Evolutionary conservation across 2,113 vertebrate genomes (phyloP).

Genomic region (Spheniscus mendiculus): DNA sequence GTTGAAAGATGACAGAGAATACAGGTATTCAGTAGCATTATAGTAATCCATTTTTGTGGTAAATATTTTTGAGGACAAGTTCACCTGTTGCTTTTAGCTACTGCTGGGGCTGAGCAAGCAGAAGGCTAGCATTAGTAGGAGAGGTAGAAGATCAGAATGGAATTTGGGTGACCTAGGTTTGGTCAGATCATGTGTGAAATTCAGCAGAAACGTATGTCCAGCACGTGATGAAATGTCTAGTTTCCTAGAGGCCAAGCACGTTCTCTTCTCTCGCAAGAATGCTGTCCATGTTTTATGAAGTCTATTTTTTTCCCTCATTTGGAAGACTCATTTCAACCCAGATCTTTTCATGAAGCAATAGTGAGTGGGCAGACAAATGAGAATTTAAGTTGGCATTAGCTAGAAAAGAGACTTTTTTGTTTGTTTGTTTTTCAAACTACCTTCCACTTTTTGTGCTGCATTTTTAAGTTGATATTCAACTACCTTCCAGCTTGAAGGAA

Average conservation of each 20-base stretch:
- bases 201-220: neutral
- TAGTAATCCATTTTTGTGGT: neutral
- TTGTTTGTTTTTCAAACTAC: neutral
- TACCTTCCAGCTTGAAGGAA: neutral
- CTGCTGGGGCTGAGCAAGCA: neutral
- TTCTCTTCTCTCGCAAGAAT: too few species aligned
- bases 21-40: neutral
- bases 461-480: neutral
- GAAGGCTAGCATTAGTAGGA: neutral
- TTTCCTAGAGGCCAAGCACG: neutral
- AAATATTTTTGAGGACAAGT: neutral
- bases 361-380: neutral
- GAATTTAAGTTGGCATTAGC: neutral
- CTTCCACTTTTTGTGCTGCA: neutral
- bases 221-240: too few species aligned
- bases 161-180: neutral
- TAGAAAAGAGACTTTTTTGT: neutral
- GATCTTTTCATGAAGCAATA: neutral
- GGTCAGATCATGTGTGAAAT: fast-evolving
- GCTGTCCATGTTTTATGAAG: neutral
- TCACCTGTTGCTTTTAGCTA: neutral
- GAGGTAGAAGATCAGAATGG: neutral
- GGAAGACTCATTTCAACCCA: neutral
- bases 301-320: neutral
- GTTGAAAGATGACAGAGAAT: neutral